Conservation (phyloP, 2,113 vertebrate species). For the Vicugna pacos region DNA sequence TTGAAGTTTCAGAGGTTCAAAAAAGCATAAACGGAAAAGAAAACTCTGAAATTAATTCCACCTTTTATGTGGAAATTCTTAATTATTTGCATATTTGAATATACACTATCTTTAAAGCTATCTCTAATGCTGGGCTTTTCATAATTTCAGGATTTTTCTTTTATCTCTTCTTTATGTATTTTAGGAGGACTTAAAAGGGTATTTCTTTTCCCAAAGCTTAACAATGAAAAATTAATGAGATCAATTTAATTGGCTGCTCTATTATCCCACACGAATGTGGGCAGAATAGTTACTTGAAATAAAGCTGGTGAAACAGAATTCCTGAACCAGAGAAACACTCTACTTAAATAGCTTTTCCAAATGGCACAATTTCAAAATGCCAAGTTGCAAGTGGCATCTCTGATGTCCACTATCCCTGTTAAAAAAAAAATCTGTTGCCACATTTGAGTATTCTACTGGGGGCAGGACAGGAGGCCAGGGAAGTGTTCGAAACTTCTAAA, state of each 20-base stretch:
- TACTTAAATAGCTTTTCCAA: slow-evolving; percentile 33
- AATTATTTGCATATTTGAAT: not conserved
- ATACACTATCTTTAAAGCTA: slow-evolving; percentile 13
- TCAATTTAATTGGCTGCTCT: not conserved
- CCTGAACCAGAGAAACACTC: slow-evolving; percentile 4
- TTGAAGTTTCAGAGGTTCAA: not conserved
- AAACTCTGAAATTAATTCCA: not conserved
- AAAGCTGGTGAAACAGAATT: not conserved
- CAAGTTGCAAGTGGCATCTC: not conserved
- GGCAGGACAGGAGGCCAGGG: not conserved
- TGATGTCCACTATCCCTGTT: not conserved
- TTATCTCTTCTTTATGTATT: not conserved
- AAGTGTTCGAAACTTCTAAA: slow-evolving; percentile 10
- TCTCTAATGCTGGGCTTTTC: not conserved
- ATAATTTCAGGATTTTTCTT: not conserved
- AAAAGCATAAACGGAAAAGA: not conserved
- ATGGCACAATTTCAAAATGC: not conserved
- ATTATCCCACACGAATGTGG: not conserved
- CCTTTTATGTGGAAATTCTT: not conserved
- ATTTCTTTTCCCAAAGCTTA: not conserved
- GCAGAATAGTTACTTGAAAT: slow-evolving; percentile 8
- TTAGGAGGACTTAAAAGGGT: slow-evolving; percentile 15
- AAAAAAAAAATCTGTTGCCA: slow-evolving; percentile 32
- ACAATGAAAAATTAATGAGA: slow-evolving; percentile 34
- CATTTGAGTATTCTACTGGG: not conserved